A percentile compares a stretch with the other conserved stretches of the same genome.
Conservation (phyloP, 2,888 invertebrate species). For the Cheilosia vernalis region DNA sequence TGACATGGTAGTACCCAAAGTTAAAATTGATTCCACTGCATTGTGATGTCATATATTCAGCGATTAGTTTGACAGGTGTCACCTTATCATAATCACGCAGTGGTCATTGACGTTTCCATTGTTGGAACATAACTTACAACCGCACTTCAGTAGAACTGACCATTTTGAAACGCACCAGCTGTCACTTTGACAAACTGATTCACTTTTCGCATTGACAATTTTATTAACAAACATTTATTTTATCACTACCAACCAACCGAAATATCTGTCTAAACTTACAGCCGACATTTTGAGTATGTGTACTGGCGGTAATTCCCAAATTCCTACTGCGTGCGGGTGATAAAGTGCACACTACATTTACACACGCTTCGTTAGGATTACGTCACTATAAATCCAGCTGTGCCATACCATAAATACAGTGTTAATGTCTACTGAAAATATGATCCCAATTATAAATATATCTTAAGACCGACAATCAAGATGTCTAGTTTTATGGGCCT, state of each 20-base stretch:
- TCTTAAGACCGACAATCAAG: constrained; percentile 1
- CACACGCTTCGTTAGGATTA: neutral
- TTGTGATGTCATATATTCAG: too few relatives aligned
- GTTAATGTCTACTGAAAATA: neutral
- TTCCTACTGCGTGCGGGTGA: neutral
- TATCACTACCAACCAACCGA: neutral
- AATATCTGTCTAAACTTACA: neutral
- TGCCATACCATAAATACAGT: constrained; percentile 1
- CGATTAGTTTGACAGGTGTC: neutral
- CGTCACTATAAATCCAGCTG: neutral
- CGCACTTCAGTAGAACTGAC: neutral
- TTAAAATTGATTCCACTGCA: too few relatives aligned
- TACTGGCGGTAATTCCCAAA: constrained; percentile 7
- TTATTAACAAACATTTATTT: too few relatives aligned
- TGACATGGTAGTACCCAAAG: too few relatives aligned
- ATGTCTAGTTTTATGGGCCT: neutral
- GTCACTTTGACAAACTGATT: neutral
- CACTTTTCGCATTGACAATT: too few relatives aligned
- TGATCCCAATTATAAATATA: constrained; percentile 20
- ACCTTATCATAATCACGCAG: neutral
- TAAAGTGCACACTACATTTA: neutral
- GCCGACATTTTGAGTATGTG: neutral
- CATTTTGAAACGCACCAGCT: neutral
- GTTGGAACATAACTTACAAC: neutral
- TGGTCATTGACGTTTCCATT: neutral